Percentiles rank a stretch among this genome's conserved stretches.
Evolutionary conservation across 2,797 vertebrate species (phyloP).

Genomic region (Poecilia wingei): DNA sequence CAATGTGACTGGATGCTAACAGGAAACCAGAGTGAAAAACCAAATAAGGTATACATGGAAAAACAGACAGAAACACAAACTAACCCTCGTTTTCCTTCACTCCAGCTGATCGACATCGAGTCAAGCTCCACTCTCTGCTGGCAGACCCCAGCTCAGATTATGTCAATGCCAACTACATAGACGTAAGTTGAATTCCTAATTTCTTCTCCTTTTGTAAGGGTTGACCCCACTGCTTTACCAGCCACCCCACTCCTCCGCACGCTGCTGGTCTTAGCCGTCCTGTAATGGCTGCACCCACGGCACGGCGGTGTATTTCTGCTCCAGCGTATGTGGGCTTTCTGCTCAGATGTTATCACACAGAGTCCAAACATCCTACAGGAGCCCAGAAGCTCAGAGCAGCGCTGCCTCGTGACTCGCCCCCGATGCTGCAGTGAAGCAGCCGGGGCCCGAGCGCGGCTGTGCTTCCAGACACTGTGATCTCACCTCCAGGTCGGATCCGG

Average conservation of each 20-base stretch:
- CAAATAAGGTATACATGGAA: not conserved
- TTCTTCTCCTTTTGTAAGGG: not conserved
- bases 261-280: slow-evolving; percentile 5
- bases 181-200: slow-evolving; percentile 81
- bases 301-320: not conserved
- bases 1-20: not conserved
- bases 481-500: slow-evolving; percentile 45
- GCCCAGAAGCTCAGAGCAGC: slow-evolving; percentile 40
- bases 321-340: slow-evolving; percentile 20
- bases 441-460: slow-evolving; percentile 14
- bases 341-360: slow-evolving; percentile 24
- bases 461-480: slow-evolving; percentile 52
- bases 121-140: slow-evolving; percentile 92
- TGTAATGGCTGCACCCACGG: slow-evolving; percentile 28
- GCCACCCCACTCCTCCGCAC: not conserved
- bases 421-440: slow-evolving; percentile 35
- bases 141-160: slow-evolving; percentile 92
- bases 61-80: not conserved
- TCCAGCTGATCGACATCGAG: slow-evolving; percentile 92
- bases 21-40: not conserved
- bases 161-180: slow-evolving; percentile 95
- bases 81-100: slow-evolving; percentile 5
- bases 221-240: slow-evolving; percentile 4
- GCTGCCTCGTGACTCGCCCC: slow-evolving; percentile 26
- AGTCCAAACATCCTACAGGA: slow-evolving; percentile 40